Percentiles rank a stretch among this genome's conserved stretches.
These are phyloP conservation scores for Jordanella pulchra DNA, from an alignment of 2,797 vertebrate genomes.

Conservation along the genomic window DNA sequence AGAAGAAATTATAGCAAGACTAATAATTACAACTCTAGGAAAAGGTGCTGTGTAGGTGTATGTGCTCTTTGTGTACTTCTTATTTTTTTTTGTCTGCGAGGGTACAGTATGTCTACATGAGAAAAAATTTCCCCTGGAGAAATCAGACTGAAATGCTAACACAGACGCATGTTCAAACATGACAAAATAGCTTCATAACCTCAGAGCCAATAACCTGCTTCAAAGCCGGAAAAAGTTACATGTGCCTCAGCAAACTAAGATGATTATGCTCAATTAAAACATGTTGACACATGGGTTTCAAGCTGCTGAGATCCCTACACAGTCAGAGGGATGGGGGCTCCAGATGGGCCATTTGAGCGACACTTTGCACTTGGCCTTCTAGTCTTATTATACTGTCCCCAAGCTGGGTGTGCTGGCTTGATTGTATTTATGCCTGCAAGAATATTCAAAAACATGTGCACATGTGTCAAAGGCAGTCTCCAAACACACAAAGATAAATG, in stretches of 20 bases:
- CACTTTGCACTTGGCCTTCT: constrained; percentile 67
- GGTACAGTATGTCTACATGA: constrained; percentile 21
- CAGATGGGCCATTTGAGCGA: constrained; percentile 74
- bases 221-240: constrained; percentile 60
- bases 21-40: constrained; percentile 4
- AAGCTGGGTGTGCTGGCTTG: constrained; percentile 59
- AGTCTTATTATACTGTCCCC: constrained; percentile 60
- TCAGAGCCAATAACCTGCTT: constrained; percentile 70
- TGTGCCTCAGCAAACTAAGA: constrained; percentile 61
- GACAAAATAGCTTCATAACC: constrained; percentile 71
- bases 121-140: constrained; percentile 39
- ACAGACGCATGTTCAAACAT: constrained; percentile 70
- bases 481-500: constrained; percentile 18
- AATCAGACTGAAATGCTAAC: constrained; percentile 64
- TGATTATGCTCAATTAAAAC: constrained; percentile 77
- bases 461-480: constrained; percentile 50
- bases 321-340: constrained; percentile 52
- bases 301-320: constrained; percentile 44
- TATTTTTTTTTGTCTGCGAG: constrained; percentile 1
- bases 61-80: constrained; percentile 9
- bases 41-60: neutral
- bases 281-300: constrained; percentile 75
- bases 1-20: constrained; percentile 17
- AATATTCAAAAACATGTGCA: constrained; percentile 42
- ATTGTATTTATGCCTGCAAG: constrained; percentile 46